Percentiles rank a stretch among this genome's conserved stretches.
Evolutionary conservation across 2,888 invertebrate genomes (phyloP).

Genomic region (Drosophila rellima): DNA sequence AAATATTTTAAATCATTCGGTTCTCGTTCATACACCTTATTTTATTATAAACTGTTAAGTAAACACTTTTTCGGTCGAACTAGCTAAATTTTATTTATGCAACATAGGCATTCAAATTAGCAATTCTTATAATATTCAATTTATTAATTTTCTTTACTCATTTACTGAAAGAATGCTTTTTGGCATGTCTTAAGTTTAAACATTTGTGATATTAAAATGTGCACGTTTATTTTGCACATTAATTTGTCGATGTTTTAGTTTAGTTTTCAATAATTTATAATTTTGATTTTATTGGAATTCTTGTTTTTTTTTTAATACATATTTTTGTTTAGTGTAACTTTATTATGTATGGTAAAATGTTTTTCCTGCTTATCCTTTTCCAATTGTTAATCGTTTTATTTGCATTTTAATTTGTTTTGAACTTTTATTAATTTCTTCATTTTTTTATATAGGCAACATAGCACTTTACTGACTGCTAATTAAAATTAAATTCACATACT

Average conservation of each 20-base stretch:
- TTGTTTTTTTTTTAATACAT: no score
- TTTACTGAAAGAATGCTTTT: background rate
- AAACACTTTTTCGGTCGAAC: background rate
- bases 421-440: background rate
- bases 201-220: background rate
- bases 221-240: background rate
- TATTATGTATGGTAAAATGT: no score
- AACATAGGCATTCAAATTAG: background rate
- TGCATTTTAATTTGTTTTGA: no score
- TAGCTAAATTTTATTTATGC: conserved; percentile 11
- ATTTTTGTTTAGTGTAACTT: background rate
- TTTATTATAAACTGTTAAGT: background rate
- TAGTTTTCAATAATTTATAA: background rate
- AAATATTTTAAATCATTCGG: background rate
- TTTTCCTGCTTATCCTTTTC: no score
- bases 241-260: background rate
- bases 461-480: conserved; percentile 19
- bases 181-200: background rate
- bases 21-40: background rate
- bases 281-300: background rate
- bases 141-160: background rate
- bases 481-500: conserved; percentile 34
- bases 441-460: background rate
- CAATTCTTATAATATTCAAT: background rate
- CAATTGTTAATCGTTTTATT: background rate